A percentile compares a stretch with the other conserved stretches of the same genome.
phyloP scores from a whole-genome alignment of 2,797 vertebrate species.

The Clarias fuscus region DNA sequence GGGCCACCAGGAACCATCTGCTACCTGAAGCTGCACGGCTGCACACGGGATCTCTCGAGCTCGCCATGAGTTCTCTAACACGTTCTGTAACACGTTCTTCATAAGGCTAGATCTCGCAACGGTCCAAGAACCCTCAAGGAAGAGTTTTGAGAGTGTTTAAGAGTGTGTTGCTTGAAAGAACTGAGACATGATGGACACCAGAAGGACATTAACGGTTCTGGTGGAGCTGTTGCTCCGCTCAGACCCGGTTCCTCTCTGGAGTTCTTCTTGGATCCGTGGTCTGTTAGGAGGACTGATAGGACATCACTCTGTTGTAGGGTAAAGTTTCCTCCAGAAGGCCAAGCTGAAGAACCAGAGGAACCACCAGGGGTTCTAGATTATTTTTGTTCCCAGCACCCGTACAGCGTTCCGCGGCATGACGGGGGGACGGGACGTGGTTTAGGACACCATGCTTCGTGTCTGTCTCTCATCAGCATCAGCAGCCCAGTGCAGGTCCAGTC shows the following conservation, averaged over 20 bases:
- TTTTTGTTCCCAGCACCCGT: not conserved
- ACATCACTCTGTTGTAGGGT: not conserved
- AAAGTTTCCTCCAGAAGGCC: not conserved
- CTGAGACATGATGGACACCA: not conserved
- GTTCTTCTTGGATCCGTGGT: not conserved
- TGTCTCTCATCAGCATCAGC: not conserved
- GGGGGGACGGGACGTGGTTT: not conserved
- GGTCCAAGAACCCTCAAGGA: not conserved
- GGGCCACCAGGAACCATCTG: no score
- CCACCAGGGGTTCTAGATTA: not conserved
- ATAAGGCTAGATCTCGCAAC: not conserved
- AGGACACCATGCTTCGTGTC: not conserved
- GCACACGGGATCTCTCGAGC: no score
- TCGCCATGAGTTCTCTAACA: no score
- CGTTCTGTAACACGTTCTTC: no score
- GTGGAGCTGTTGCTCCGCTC: not conserved
- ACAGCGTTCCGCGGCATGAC: not conserved
- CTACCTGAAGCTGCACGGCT: no score
- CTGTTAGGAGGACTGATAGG: not conserved
- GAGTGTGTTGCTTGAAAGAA: not conserved
- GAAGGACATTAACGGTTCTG: not conserved
- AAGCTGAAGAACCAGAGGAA: slow-evolving; percentile 5
- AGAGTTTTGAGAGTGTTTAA: not conserved
- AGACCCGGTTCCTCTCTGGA: not conserved
- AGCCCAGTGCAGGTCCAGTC: slow-evolving; percentile 10